Conservation (phyloP, 2,113 vertebrate genomes). For the Lates calcarifer region DNA sequence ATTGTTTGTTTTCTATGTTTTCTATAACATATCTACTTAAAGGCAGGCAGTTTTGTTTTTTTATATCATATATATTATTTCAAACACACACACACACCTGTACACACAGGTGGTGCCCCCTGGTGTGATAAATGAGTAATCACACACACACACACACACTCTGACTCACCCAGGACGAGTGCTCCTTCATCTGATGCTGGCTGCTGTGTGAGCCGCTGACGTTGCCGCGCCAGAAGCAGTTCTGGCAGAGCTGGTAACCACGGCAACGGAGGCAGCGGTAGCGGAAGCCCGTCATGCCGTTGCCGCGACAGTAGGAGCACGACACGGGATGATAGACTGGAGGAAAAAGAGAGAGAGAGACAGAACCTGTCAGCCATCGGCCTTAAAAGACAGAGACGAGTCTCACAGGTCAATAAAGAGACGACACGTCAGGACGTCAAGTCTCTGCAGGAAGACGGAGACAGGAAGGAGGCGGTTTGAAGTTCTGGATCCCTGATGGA, state of each 20-base stretch:
- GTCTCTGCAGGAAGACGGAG: background rate
- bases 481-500: background rate
- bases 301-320: slow-evolving; percentile 92
- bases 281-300: slow-evolving; percentile 95
- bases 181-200: slow-evolving; percentile 99
- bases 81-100: slow-evolving; percentile 33
- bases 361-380: background rate
- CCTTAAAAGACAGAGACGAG: background rate
- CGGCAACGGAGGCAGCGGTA: slow-evolving; percentile 98
- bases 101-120: slow-evolving; percentile 36
- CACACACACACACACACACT: background rate
- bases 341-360: background rate
- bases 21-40: no score
- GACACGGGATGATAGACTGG: slow-evolving; percentile 94
- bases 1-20: no score
- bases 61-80: no score
- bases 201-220: slow-evolving; percentile 92
- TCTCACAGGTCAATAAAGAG: background rate
- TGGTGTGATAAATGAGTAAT: slow-evolving; percentile 25
- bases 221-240: slow-evolving; percentile 95
- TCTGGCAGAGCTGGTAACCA: slow-evolving; percentile 96
- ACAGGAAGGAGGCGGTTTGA: no score
- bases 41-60: no score
- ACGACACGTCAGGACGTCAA: background rate
- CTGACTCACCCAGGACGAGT: slow-evolving; percentile 94